Evolutionary conservation across 2,797 vertebrate species (phyloP), one percentile per base, ranked within the genome.

Genomic region (Delichon dasypus): DNA sequence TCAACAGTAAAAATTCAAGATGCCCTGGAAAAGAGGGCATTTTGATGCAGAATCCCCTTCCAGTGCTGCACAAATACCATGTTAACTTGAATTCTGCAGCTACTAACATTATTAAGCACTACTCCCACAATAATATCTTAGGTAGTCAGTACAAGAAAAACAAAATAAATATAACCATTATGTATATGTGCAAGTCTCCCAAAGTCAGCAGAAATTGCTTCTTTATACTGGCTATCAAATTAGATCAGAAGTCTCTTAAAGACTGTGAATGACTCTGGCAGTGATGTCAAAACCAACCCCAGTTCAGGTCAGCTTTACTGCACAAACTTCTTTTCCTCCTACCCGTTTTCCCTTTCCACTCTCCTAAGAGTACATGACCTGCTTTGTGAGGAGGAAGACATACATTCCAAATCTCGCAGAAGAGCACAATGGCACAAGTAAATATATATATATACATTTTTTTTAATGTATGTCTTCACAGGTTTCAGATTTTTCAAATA

Each of bases 401-500:
- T 13, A 78, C 7, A 2, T 50, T 48, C 14, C 68, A 75, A 17
- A 34, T 25, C 58, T 83, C 83, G 88, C 68, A 77, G 50, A 85
- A 65, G 20, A 58, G 40, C 40, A 77, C 11, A 78, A 55, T 9
- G 19, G 73, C 53, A 73, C 29, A 54, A 68, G 26, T 27, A 85
- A 75, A 84, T 38, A 25, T 9, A 53, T 30, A 17, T 45, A n/a
- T n/a, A n/a, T n/a, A n/a, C n/a, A n/a, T 2, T 3, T 23, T 60
- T 38, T 38, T 38, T 38, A 54, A 27, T 25, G 23, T 82, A 70
- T 27, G 58, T 91, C 64, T 91, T 85, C 64, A 89, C 36, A 90
- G 54, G 78, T 66, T 88, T 90, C 67, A 92, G 38, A 82, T 89
- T 92, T 91, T 79, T 93, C 60, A 89, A 67, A 78, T 51, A 76